Percentiles rank a stretch among this genome's conserved stretches.
Evolutionary conservation across 2,113 vertebrate species (phyloP).

Genomic region (Panurus biarmicus): DNA sequence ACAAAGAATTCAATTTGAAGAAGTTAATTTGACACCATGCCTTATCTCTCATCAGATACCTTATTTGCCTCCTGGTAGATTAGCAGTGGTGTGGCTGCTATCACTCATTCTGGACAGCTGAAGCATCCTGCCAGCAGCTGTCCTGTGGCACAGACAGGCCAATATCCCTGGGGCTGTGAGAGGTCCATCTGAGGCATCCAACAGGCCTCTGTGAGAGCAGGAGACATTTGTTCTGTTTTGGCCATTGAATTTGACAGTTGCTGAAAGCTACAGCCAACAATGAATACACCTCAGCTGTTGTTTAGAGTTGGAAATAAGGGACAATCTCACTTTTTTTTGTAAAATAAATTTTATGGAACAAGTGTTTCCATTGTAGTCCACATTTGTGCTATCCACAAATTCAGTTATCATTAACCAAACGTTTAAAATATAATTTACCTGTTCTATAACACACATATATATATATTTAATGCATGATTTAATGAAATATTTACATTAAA

Average conservation of each 20-base stretch:
- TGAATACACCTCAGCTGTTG: background rate
- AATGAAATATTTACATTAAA: background rate
- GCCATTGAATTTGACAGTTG: background rate
- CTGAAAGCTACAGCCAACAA: background rate
- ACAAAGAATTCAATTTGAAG: rapidly evolving
- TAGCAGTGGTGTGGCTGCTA: background rate
- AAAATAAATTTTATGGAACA: background rate
- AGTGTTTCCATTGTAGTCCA: background rate
- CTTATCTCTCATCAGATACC: background rate
- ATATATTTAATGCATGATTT: background rate
- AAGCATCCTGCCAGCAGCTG: background rate
- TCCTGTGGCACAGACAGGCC: background rate
- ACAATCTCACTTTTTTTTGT: background rate
- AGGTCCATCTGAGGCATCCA: background rate
- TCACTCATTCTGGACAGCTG: background rate
- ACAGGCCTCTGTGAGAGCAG: background rate
- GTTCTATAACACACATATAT: background rate
- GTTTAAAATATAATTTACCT: background rate
- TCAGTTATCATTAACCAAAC: background rate
- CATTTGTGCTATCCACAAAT: background rate
- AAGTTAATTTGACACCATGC: background rate
- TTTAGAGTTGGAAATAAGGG: background rate
- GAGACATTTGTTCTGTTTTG: background rate
- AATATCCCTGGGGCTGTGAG: background rate
- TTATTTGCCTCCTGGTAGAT: background rate